Conservation (phyloP, 2,888 invertebrate genomes). For the Brachyptera putata region DNA sequence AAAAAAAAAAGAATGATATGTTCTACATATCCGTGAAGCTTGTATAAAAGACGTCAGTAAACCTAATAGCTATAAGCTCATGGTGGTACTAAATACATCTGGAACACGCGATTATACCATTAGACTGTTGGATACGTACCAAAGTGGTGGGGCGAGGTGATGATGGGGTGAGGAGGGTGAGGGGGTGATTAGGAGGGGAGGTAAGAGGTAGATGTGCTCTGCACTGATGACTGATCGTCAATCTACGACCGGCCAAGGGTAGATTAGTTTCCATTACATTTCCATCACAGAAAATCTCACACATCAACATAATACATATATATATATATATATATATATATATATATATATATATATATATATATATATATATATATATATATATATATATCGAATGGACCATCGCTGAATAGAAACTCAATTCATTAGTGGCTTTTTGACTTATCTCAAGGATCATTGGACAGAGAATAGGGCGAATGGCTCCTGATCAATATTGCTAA, state of each 20-base stretch:
- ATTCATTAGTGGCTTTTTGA: too few species aligned
- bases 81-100: constrained; percentile 11
- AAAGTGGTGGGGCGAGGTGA: neutral
- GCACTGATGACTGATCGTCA: constrained; percentile 5
- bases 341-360: constrained; percentile 16
- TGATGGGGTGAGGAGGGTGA: neutral
- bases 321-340: constrained; percentile 12
- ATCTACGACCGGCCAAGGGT: neutral
- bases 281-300: neutral
- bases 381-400: too few species aligned
- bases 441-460: too few species aligned
- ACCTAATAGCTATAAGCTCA: neutral
- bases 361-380: constrained; percentile 9
- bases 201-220: neutral
- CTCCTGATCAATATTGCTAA: too few species aligned
- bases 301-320: too few species aligned
- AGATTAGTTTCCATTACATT: constrained; percentile 5
- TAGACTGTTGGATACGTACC: neutral
- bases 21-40: neutral
- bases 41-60: neutral
- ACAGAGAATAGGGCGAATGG: too few species aligned
- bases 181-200: neutral
- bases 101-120: constrained; percentile 9
- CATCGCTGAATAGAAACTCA: too few species aligned
- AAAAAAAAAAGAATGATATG: neutral